Conservation (phyloP, 2,797 vertebrate species). For the Pseudopleuronectes americanus region DNA sequence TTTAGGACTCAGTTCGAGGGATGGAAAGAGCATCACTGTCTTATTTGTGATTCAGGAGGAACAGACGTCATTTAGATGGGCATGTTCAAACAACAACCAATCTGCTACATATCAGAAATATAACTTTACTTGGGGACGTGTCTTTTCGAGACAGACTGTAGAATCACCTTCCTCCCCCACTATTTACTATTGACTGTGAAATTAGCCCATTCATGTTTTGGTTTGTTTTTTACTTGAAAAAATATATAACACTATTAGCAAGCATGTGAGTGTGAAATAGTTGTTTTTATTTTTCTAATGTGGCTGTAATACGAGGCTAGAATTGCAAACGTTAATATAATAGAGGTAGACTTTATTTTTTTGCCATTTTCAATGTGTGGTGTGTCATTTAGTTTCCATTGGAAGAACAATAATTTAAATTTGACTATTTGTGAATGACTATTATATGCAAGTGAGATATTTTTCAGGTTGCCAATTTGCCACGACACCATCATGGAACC, state of each 20-base stretch:
- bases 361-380: conserved; percentile 71
- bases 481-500: conserved; percentile 61
- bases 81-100: conserved; percentile 13
- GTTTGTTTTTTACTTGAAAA: conserved; percentile 60
- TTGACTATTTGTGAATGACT: conserved; percentile 56
- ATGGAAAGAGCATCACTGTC: not conserved
- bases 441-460: conserved; percentile 81
- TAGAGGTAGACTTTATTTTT: conserved; percentile 40
- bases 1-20: not conserved
- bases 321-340: conserved; percentile 71
- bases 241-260: conserved; percentile 65
- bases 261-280: conserved; percentile 75
- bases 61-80: conserved; percentile 1
- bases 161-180: conserved; percentile 55
- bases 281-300: conserved; percentile 73
- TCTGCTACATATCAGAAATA: conserved; percentile 32
- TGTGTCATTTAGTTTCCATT: conserved; percentile 63
- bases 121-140: not conserved
- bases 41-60: conserved; percentile 8
- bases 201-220: conserved; percentile 55
- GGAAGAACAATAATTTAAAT: conserved; percentile 54
- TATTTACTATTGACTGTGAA: conserved; percentile 75
- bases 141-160: conserved; percentile 22
- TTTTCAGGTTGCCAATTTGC: conserved; percentile 76
- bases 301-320: conserved; percentile 72